phyloP scores from a whole-genome alignment of 2,113 vertebrate species.

The Antechinus stuartii region DNA sequence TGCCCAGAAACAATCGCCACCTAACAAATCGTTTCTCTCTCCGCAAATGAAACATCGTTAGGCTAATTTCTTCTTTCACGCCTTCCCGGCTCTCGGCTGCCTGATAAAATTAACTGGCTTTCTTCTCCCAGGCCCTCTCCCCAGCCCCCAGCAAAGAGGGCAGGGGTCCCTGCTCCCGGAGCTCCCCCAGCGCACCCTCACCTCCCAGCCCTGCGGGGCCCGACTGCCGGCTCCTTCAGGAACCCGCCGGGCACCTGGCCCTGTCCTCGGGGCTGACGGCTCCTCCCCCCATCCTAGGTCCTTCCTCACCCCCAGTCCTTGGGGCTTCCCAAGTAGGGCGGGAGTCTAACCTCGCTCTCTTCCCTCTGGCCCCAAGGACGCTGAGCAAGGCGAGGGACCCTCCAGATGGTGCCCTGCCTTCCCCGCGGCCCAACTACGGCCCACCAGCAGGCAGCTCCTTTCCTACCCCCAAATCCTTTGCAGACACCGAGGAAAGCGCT shows the following conservation, averaged over 20 bases:
- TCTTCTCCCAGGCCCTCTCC: slow-evolving; percentile 27
- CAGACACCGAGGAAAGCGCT: not conserved
- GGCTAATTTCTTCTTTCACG: slow-evolving; percentile 91
- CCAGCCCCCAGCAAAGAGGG: not conserved
- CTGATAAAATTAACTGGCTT: slow-evolving; percentile 93
- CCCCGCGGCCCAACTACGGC: not conserved
- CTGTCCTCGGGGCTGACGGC: too few relatives aligned
- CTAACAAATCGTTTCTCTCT: slow-evolving; percentile 93
- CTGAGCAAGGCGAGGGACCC: not conserved
- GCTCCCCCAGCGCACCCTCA: not conserved
- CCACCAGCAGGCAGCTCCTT: not conserved
- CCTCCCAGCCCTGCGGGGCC: not conserved
- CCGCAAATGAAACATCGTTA: slow-evolving; percentile 94
- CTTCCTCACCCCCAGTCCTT: not conserved
- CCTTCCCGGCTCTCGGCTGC: slow-evolving; percentile 83
- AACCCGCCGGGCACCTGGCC: not conserved
- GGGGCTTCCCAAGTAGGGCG: not conserved
- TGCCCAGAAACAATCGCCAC: slow-evolving; percentile 90
- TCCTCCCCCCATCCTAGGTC: not conserved
- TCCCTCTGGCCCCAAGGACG: not conserved
- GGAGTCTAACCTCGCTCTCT: not conserved
- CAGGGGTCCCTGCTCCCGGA: not conserved
- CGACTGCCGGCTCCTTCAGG: not conserved
- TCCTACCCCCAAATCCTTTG: not conserved
- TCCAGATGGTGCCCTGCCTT: not conserved